Conservation (phyloP, 2,888 invertebrate genomes). For the Acronicta aceris region DNA sequence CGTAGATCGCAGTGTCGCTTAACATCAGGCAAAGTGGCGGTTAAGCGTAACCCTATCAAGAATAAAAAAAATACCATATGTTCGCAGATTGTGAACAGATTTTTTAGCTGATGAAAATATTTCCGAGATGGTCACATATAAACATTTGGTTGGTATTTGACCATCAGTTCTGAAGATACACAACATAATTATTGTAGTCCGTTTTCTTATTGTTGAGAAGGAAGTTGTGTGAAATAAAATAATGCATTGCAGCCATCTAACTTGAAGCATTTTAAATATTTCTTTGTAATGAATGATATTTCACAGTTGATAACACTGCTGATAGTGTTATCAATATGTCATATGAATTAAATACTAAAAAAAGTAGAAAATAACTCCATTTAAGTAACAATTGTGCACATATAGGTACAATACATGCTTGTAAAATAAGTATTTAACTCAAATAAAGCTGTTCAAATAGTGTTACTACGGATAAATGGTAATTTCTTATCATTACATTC, state of each 20-base stretch:
- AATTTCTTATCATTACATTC: slow-evolving; percentile 4
- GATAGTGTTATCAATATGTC: slow-evolving; percentile 23
- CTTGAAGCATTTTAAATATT: background rate
- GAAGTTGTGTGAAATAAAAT: background rate
- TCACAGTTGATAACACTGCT: slow-evolving; percentile 13
- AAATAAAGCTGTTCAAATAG: slow-evolving; percentile 33
- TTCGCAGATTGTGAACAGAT: too few relatives aligned
- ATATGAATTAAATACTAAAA: slow-evolving; percentile 8
- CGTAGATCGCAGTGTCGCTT: too few relatives aligned
- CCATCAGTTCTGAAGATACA: too few relatives aligned
- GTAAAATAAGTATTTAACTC: slow-evolving; percentile 2
- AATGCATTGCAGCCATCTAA: background rate
- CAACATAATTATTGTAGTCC: too few relatives aligned
- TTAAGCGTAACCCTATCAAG: too few relatives aligned
- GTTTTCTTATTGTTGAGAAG: too few relatives aligned
- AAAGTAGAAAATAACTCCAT: slow-evolving; percentile 22
- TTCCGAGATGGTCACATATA: too few relatives aligned
- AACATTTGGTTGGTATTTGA: too few relatives aligned
- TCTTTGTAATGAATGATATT: slow-evolving; percentile 6
- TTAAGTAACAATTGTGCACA: slow-evolving; percentile 25
- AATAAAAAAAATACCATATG: too few relatives aligned
- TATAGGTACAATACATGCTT: slow-evolving; percentile 8
- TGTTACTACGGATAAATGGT: slow-evolving; percentile 11
- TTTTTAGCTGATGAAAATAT: too few relatives aligned
- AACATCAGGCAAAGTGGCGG: too few relatives aligned